Conservation (phyloP, 2,113 vertebrate genomes). For the Maccullochella peelii region DNA sequence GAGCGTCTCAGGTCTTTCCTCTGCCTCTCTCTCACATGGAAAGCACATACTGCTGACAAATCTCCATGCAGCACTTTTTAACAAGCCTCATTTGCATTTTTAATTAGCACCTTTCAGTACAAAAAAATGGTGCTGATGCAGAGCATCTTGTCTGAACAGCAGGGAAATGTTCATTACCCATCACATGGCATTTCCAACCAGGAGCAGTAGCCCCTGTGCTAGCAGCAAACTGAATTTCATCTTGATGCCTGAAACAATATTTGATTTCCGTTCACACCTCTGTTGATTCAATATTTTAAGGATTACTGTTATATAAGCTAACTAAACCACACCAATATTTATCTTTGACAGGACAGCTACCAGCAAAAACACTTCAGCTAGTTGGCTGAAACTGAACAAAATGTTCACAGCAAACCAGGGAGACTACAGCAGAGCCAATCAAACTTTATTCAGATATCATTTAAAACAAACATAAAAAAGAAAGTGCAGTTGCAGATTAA, state of each 20-base stretch:
- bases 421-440: too few relatives aligned
- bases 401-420: background rate
- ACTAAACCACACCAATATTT: constrained; percentile 31
- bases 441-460: background rate
- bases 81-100: constrained; percentile 69
- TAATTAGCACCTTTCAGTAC: constrained; percentile 70
- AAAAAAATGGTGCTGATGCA: constrained; percentile 28
- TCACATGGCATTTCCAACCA: constrained; percentile 27
- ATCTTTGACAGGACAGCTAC: constrained; percentile 14
- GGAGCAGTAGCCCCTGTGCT: background rate
- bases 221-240: background rate
- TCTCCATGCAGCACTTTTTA: constrained; percentile 23
- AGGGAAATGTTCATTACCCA: constrained; percentile 7
- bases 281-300: constrained; percentile 47
- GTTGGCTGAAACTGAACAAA: background rate
- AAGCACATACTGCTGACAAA: background rate
- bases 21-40: background rate
- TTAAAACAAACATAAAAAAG: background rate
- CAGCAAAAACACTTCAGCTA: constrained; percentile 25
- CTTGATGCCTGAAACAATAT: constrained; percentile 40
- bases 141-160: constrained; percentile 39
- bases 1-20: background rate
- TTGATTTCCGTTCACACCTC: constrained; percentile 43
- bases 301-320: constrained; percentile 36
- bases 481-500: background rate